These are phyloP conservation scores for Streblospio benedicti DNA, from an alignment of 1,140 invertebrate species.

Conservation along the genomic window DNA sequence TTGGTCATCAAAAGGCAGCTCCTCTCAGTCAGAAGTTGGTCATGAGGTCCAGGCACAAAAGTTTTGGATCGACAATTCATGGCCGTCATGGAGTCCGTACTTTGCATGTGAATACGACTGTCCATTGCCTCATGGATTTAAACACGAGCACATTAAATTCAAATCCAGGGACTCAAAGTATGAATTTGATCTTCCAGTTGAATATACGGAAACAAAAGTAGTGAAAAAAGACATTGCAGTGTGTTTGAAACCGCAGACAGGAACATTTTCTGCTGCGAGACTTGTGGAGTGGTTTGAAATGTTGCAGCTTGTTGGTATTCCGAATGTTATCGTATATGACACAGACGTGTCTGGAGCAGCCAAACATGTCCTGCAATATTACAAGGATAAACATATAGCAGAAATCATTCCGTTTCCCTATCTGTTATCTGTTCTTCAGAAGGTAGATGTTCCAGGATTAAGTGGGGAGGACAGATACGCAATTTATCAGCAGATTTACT, in stretches of 20 bases:
- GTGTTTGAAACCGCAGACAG: background rate
- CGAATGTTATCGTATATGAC: background rate
- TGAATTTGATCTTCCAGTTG: background rate
- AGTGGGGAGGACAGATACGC: background rate
- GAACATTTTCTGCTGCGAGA: background rate
- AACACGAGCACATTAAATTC: no score
- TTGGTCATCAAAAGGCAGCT: no score
- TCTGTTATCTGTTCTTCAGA: background rate
- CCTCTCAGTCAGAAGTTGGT: no score
- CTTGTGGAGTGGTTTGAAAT: conserved; percentile 4
- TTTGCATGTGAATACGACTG: conserved; percentile 1
- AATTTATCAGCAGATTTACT: conserved; percentile 4
- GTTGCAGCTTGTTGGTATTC: background rate
- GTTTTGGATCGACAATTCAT: background rate
- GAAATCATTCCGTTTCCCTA: background rate
- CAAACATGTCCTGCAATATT: background rate
- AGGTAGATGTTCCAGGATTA: background rate
- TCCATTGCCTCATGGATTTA: no score
- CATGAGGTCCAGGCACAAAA: no score
- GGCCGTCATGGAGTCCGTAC: conserved; percentile 7
- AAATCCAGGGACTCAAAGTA: background rate
- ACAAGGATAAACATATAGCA: background rate
- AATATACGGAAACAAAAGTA: background rate
- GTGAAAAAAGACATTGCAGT: background rate
- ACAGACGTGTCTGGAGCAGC: background rate